Conservation (phyloP, 2,113 vertebrate genomes). For the Caloenas nicobarica region DNA sequence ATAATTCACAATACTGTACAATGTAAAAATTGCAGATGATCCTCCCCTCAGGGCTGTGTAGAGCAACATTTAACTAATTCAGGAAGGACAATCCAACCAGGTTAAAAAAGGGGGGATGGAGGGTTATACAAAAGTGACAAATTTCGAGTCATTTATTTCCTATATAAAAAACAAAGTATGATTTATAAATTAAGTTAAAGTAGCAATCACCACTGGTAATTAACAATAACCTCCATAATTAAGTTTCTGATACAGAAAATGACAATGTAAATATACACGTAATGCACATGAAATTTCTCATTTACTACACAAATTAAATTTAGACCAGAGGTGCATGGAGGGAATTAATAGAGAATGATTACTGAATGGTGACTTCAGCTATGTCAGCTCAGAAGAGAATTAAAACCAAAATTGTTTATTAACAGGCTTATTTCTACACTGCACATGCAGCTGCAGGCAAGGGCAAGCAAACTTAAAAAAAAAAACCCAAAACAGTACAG, state of each 20-base stretch:
- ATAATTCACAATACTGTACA: conserved; percentile 99
- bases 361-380: conserved; percentile 69
- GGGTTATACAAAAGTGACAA: conserved; percentile 75
- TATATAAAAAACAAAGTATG: conserved; percentile 70
- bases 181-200: conserved; percentile 74
- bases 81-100: conserved; percentile 69
- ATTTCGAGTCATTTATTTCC: conserved; percentile 73
- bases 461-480: conserved; percentile 72
- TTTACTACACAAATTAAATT: conserved; percentile 76
- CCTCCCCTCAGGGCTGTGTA: conserved; percentile 76
- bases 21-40: conserved; percentile 89
- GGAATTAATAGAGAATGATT: conserved; percentile 50
- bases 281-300: conserved; percentile 73
- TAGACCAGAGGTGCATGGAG: conserved; percentile 28
- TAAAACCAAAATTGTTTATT: conserved; percentile 63
- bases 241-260: conserved; percentile 83
- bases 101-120: conserved; percentile 60
- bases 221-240: conserved; percentile 76
- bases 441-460: conserved; percentile 78
- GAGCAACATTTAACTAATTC: conserved; percentile 75
- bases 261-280: conserved; percentile 78
- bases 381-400: conserved; percentile 59
- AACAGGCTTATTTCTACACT: conserved; percentile 69
- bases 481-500: conserved; percentile 43
- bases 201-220: conserved; percentile 74